Base-by-base conservation (phyloP, 2,888 invertebrate species). In the Antheraea yamamai region DNA sequence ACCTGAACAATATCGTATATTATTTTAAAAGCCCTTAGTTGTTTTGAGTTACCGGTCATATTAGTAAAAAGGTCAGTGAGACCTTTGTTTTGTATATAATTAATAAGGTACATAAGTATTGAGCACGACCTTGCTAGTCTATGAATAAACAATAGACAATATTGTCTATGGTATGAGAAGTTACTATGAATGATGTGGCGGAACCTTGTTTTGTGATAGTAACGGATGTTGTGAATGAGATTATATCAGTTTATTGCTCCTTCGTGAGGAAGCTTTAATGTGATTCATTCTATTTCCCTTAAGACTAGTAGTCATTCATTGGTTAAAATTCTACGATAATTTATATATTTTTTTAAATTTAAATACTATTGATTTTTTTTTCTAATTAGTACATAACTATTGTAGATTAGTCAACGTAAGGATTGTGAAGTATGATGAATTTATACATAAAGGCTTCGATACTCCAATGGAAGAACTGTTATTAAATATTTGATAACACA, bases 151-250 rank as follows among this genome's bases (percentile, higher is more conserved):
- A 74, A 74, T 74, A 20, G 72, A 74, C 74, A 75, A 75, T 75
- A 68, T 71, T 72, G 74, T 74, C 74, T 74, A 74, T 70, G 70
- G 26, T 20, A 82, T 83, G 83, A 79, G 79, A 47, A 47, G 47
- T 47, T 47, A 47, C 47, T 47, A 47, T 47, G 47, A 83, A 78
- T 76, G 79, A 74, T 52, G 72, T 73, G 81, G 75, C 77, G 73
- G 74, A 77, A 78, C 86, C 87, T 86, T 86, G 85, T 77, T 10
- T 70, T 30, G 14, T 76, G 73, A 77, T 76, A 77, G 81, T 81
- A 81, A 81, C 83, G 83, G 75, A 78, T 77, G 26, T 35, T 70
- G 35, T 16, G 55, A 74, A 72, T 7, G 75, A 78, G 80, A 80
- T 75, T 79, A 72, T 73, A 70, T 70, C 70, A 70, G 70, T 70